These are phyloP conservation scores for Eurystomus glaucurus DNA, from an alignment of 2,797 vertebrate species.

Conservation along the genomic window DNA sequence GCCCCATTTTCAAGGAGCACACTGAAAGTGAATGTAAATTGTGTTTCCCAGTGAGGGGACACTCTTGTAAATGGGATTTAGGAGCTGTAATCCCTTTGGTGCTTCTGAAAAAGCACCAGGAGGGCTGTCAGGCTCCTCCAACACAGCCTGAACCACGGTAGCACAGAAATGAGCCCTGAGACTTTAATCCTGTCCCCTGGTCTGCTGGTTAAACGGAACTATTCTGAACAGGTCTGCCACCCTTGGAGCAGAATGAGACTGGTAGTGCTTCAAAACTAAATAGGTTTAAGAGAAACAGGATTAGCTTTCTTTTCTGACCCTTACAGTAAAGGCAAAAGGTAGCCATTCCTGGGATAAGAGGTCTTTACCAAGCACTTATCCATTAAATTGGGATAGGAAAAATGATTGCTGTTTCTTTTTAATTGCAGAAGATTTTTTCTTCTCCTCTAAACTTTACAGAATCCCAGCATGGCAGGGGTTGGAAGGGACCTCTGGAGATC, in stretches of 20 bases:
- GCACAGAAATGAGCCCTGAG: accelerated
- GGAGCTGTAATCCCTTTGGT: background rate
- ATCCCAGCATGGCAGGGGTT: too few relatives aligned
- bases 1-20: background rate
- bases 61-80: background rate
- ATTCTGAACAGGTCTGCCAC: background rate
- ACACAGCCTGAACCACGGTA: background rate
- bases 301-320: background rate
- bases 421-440: background rate
- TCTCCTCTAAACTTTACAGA: background rate
- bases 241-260: background rate
- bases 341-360: background rate
- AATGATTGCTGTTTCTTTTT: background rate
- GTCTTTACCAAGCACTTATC: background rate
- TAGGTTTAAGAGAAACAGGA: background rate
- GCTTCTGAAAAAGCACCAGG: background rate
- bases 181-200: background rate
- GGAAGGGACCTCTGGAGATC: too few relatives aligned
- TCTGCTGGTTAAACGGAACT: background rate
- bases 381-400: background rate
- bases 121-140: background rate
- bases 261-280: background rate
- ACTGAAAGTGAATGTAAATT: background rate
- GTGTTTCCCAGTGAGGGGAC: background rate
- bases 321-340: background rate